phyloP scores from a whole-genome alignment of 1,140 invertebrate species.

The Tetragonula clypearis region DNA sequence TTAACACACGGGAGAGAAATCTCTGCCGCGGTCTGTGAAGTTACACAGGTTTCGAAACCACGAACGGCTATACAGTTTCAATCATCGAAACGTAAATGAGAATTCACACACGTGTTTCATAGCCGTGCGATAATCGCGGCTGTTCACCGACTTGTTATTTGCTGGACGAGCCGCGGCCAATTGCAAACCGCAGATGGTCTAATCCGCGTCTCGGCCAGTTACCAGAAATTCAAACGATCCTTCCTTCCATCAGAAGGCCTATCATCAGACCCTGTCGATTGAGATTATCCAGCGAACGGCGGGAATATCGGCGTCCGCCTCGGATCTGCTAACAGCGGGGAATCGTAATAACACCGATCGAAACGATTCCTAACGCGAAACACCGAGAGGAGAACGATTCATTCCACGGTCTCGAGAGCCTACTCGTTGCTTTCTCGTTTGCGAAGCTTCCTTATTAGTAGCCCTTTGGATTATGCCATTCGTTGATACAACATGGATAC shows the following conservation, averaged over 20 bases:
- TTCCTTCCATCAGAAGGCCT: neutral
- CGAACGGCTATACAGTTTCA: neutral
- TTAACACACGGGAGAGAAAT: neutral
- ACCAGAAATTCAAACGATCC: neutral
- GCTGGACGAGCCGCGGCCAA: slow-evolving; percentile 47
- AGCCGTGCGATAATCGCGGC: slow-evolving; percentile 27
- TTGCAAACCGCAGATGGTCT: slow-evolving; percentile 45
- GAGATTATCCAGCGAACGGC: slow-evolving; percentile 2
- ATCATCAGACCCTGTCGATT: slow-evolving; percentile 40
- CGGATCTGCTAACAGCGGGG: slow-evolving; percentile 7
- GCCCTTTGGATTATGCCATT: neutral
- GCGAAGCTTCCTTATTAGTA: neutral
- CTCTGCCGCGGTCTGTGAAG: neutral
- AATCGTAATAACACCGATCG: slow-evolving; percentile 28
- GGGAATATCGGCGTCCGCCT: neutral
- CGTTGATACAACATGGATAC: neutral
- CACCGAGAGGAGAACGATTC: neutral
- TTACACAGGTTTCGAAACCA: no score
- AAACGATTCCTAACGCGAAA: neutral
- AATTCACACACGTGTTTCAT: neutral
- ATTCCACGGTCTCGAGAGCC: neutral
- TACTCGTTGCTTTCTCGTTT: neutral
- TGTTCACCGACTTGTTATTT: slow-evolving; percentile 45
- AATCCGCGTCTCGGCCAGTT: slow-evolving; percentile 29
- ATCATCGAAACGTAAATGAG: neutral